Conservation (phyloP, 2,888 invertebrate species). For the Drosophila multiciliata region DNA sequence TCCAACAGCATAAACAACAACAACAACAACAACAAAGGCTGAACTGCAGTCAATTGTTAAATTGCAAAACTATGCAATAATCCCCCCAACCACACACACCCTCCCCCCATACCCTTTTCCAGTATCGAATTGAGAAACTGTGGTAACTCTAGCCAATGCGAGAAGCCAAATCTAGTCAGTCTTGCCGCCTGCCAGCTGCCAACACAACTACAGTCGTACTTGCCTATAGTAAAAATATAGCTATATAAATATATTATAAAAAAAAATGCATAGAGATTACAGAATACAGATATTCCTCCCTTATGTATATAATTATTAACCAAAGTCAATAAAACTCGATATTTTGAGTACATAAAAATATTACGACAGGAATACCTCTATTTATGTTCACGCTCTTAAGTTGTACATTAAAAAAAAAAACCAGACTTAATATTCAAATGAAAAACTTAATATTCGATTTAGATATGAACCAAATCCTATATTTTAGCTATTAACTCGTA, state of each 20-base stretch:
- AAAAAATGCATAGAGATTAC: too few relatives aligned
- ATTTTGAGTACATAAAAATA: background rate
- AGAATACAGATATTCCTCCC: background rate
- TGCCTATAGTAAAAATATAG: background rate
- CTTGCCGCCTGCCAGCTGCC: constrained; percentile 15
- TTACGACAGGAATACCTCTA: background rate
- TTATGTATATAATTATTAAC: background rate
- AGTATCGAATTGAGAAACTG: constrained; percentile 46
- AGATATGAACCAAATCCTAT: background rate
- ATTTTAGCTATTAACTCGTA: background rate
- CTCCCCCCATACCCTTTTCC: background rate
- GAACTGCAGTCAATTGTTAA: constrained; percentile 81
- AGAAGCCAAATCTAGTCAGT: constrained; percentile 55
- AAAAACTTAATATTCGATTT: background rate
- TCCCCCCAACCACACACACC: background rate
- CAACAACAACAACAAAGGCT: constrained; percentile 3
- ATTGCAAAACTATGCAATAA: constrained; percentile 72
- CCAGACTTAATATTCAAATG: background rate
- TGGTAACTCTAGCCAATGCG: constrained; percentile 54
- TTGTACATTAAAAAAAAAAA: background rate
- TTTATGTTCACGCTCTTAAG: background rate
- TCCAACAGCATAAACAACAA: background rate
- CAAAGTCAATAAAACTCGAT: background rate
- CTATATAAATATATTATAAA: too few relatives aligned
- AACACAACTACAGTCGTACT: background rate